Conservation (phyloP, 2,888 invertebrate genomes). For the Torymus tubicola region DNA sequence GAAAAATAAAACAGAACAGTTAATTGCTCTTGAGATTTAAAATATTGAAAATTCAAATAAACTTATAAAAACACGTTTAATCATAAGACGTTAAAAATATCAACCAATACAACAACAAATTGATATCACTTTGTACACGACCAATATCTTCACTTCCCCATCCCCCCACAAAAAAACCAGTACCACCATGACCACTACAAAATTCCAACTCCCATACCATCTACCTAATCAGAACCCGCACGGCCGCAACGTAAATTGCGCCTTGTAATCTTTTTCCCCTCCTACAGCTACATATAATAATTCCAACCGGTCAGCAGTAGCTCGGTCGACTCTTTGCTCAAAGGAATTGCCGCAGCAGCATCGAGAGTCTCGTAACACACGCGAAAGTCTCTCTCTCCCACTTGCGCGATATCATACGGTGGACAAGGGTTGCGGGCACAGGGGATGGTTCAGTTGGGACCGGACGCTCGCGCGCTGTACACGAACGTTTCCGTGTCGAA, state of each 20-base stretch:
- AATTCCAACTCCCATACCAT: too few relatives aligned
- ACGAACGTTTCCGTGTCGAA: constrained; percentile 63
- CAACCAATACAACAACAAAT: too few relatives aligned
- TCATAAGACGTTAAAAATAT: too few relatives aligned
- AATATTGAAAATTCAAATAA: too few relatives aligned
- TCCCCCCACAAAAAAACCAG: too few relatives aligned
- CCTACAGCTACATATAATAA: constrained; percentile 6
- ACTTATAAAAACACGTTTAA: too few relatives aligned
- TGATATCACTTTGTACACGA: too few relatives aligned
- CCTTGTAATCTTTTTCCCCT: constrained; percentile 17
- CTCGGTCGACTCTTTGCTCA: constrained; percentile 34
- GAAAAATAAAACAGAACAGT: too few relatives aligned
- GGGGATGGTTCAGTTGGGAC: constrained; percentile 48
- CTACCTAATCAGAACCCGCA: too few relatives aligned
- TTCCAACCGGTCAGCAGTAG: constrained; percentile 19
- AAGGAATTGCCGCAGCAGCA: constrained; percentile 51
- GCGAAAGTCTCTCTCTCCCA: neutral
- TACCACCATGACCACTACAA: too few relatives aligned
- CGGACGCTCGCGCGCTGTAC: constrained; percentile 40
- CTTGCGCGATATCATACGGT: constrained; percentile 37
- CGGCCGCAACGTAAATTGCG: constrained; percentile 34
- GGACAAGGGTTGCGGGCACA: constrained; percentile 40
- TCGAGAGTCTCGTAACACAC: neutral
- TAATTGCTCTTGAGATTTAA: too few relatives aligned
- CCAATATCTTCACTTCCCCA: too few relatives aligned